Evolutionary conservation across 2,113 vertebrate species (phyloP), one percentile per base, ranked within the genome.

Genomic region (Onychorhynchus coronatus): DNA sequence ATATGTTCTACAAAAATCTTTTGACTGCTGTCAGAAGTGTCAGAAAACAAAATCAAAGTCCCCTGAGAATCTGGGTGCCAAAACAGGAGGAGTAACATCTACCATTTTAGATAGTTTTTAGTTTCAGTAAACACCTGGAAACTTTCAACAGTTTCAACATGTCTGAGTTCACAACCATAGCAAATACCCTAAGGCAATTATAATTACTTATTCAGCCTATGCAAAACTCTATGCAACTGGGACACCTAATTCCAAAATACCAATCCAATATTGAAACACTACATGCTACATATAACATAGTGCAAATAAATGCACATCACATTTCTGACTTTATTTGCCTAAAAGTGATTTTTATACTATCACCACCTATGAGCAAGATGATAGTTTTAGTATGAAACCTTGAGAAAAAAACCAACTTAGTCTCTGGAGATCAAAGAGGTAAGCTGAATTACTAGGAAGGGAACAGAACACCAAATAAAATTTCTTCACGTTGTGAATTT

Each of bases 11-110:
- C 55, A 91, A 58, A 92, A 80, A 73, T 41, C 24, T 94, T 95
- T 85, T 92, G 70, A 83, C 44, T 88, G 52, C 63, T 81, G 76
- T 70, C 81, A 95, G 53, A 92, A 49, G 49, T 63, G 65, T 87
- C 85, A 94, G 65, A 94, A 88, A 95, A 67, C 71, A 92, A 70
- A 56, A 90, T 61, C n/a, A 77, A 87, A 94, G 81, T 61, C 66
- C 61, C 49, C 65, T 47, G 11, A 89, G 46, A 89, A 89, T 65
- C 83, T 7, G 28, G 15, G 24, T 37, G 49, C 24, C 65, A 83
- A 86, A 97, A 93, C 11, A 59, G 42, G 50, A 71, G 9, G 18
- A 93, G 30, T 11, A 65, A 49, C 39, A 50, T n/a, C 19, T 82
- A 88, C 53, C 22, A 21, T 55, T 95, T 89, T 18, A 88, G 17